A percentile compares a stretch with the other conserved stretches of the same genome.
These are phyloP conservation scores for Nephotettix cincticeps DNA, from an alignment of 1,140 invertebrate genomes.

Conservation along the genomic window DNA sequence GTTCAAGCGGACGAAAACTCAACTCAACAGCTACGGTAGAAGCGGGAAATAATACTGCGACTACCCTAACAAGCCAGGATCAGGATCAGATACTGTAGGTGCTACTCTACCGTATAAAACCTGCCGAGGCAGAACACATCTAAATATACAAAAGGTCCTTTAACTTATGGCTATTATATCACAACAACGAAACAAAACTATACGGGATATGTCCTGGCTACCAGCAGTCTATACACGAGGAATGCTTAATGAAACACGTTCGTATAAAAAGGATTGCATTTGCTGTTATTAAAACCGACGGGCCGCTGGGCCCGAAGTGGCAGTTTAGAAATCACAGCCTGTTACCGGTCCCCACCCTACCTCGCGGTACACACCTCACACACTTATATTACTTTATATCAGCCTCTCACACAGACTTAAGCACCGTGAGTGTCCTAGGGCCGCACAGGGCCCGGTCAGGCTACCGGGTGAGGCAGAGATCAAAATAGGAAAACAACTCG, in stretches of 20 bases:
- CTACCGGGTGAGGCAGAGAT: conserved; percentile 5
- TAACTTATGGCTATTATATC: conserved; percentile 41
- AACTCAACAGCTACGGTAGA: background rate
- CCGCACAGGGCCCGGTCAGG: background rate
- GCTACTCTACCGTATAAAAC: background rate
- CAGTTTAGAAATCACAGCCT: conserved; percentile 25
- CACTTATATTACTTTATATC: conserved; percentile 6
- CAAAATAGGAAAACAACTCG: conserved; percentile 23
- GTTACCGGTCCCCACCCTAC: background rate
- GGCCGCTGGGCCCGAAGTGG: background rate
- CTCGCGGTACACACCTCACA: background rate
- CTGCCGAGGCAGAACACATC: background rate
- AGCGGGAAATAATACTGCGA: conserved; percentile 14
- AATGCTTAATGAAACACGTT: conserved; percentile 14
- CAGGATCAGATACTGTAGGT: background rate
- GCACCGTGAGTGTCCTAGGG: conserved; percentile 2
- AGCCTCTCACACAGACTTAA: conserved; percentile 1
- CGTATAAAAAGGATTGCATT: conserved; percentile 22
- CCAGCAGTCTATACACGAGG: conserved; percentile 28
- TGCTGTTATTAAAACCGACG: conserved; percentile 9
- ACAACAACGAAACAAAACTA: conserved; percentile 29
- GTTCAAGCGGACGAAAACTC: no score
- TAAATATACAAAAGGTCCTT: conserved; percentile 16
- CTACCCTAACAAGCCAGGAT: conserved; percentile 25
- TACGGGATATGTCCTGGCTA: conserved; percentile 33